A percentile compares a stretch with the other conserved stretches of the same genome.
phyloP scores from a whole-genome alignment of 2,113 vertebrate species.

The Nesogale talazaci region DNA sequence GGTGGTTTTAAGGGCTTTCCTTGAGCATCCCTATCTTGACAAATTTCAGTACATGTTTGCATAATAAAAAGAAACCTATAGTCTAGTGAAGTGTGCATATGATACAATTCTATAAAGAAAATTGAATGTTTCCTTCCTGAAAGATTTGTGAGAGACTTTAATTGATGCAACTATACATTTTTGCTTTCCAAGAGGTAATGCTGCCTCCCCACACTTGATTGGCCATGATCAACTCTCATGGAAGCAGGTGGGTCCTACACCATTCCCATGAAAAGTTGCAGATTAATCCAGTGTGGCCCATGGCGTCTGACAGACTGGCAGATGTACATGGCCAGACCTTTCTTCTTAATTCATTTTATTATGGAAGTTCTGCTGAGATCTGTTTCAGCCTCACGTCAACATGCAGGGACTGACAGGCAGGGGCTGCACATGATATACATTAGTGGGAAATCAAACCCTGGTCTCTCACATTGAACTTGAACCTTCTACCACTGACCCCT shows the following conservation, averaged over 20 bases:
- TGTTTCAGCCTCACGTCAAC: neutral
- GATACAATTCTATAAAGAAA: slow-evolving; percentile 29
- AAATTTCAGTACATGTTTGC: neutral
- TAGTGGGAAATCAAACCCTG: neutral
- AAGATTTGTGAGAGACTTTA: neutral
- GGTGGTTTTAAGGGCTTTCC: neutral
- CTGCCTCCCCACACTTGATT: neutral
- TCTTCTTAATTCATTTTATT: neutral
- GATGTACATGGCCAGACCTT: neutral
- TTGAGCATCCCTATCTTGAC: neutral
- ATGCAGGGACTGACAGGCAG: neutral
- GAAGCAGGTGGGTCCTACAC: neutral
- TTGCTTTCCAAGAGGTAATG: neutral
- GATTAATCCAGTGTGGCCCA: neutral
- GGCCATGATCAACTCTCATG: slow-evolving; percentile 12
- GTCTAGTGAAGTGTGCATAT: neutral
- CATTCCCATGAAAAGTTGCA: neutral
- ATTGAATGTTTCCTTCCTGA: slow-evolving; percentile 3
- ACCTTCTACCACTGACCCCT: neutral
- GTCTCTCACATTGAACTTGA: neutral
- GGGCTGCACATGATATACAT: neutral
- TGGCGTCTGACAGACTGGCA: neutral
- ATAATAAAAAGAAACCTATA: neutral
- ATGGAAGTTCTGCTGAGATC: neutral
- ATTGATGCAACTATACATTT: neutral